Conservation (phyloP, 2,888 invertebrate species). For the Balanococcus diminutus region DNA sequence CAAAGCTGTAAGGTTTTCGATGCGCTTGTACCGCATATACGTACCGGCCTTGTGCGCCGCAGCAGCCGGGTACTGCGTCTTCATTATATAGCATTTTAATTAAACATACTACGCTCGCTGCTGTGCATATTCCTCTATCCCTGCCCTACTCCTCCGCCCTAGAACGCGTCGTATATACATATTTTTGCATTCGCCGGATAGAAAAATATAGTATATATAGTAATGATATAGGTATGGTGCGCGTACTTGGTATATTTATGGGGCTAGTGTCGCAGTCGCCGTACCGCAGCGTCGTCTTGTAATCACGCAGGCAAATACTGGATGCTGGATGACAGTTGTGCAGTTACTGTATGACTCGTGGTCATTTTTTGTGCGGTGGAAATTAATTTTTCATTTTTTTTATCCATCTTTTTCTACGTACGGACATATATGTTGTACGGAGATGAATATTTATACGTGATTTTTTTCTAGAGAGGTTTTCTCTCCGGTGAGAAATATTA, state of each 20-base stretch:
- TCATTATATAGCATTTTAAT: constrained; percentile 35
- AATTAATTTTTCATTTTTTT: constrained; percentile 30
- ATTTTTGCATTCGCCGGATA: constrained; percentile 18
- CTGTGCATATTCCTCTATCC: background rate
- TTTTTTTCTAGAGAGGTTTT: too few relatives aligned
- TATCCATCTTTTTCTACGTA: background rate
- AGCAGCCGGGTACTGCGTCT: constrained; percentile 16
- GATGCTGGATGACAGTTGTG: constrained; percentile 18
- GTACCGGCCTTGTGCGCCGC: too few relatives aligned
- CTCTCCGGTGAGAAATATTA: too few relatives aligned
- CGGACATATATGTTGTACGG: background rate
- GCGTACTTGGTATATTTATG: background rate
- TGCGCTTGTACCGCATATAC: background rate
- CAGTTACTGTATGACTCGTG: constrained; percentile 9
- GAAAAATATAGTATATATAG: background rate
- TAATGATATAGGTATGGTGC: background rate
- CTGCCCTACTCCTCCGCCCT: background rate
- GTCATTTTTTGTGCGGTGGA: background rate
- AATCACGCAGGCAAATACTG: constrained; percentile 14
- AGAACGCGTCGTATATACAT: background rate
- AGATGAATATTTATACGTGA: background rate
- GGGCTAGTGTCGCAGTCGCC: constrained; percentile 2
- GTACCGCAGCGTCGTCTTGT: too few relatives aligned
- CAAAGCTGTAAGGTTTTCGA: background rate
- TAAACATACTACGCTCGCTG: constrained; percentile 6